A percentile compares a stretch with the other conserved stretches of the same genome.
These are phyloP conservation scores for Amphiprion clarkii DNA, from an alignment of 2,797 vertebrate species.

Conservation along the genomic window DNA sequence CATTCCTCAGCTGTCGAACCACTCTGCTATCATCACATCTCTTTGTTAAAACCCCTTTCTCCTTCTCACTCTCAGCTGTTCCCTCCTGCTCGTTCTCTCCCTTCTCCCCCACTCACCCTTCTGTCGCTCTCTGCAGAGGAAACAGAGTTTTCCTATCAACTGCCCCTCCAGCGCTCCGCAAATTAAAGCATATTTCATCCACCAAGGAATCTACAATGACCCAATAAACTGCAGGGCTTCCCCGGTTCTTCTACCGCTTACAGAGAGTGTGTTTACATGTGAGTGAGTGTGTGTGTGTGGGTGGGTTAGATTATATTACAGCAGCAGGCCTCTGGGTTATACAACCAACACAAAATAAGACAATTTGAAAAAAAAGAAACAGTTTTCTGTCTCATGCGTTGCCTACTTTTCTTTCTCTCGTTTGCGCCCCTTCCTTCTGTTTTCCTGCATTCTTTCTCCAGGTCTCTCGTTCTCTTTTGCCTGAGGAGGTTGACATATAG, in stretches of 20 bases:
- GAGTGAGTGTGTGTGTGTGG: constrained; percentile 13
- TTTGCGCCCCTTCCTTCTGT: constrained; percentile 3
- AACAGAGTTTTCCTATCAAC: constrained; percentile 28
- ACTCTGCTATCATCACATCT: too few relatives aligned
- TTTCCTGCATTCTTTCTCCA: not conserved
- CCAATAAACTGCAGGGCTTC: constrained; percentile 61
- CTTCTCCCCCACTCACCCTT: not conserved
- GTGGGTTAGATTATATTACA: constrained; percentile 48
- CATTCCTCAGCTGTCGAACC: not conserved
- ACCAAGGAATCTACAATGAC: constrained; percentile 60
- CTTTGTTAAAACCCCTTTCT: not conserved
- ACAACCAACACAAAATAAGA: constrained; percentile 51
- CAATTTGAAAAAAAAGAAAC: constrained; percentile 44
- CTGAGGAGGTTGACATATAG: constrained; percentile 30
- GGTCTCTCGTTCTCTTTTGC: not conserved
- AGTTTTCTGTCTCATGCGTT: not conserved
- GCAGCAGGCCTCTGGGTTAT: constrained; percentile 50
- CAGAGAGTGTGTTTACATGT: constrained; percentile 19
- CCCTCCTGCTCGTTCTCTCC: not conserved
- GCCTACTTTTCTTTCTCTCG: constrained; percentile 4
- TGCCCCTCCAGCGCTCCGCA: constrained; percentile 65
- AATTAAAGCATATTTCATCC: constrained; percentile 82
- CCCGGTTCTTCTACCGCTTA: not conserved
- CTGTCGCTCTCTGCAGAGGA: not conserved
- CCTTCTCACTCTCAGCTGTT: not conserved